A percentile compares a stretch with the other conserved stretches of the same genome.
Evolutionary conservation across 1,140 invertebrate species (phyloP).

Genomic region (Panulirus ornatus): DNA sequence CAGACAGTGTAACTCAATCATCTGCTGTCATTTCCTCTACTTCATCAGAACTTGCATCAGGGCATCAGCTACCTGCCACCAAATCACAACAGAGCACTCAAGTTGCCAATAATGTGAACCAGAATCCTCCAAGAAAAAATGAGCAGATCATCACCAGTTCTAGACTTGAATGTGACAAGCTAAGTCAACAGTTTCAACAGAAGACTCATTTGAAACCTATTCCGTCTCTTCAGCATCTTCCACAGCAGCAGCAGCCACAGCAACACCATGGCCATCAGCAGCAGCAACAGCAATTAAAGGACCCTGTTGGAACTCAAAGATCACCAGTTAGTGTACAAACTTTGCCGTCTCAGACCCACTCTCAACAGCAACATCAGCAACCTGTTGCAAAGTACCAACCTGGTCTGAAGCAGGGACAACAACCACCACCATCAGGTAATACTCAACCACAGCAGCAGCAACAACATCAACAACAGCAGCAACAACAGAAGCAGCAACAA

Average conservation of each 20-base stretch:
- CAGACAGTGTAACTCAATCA: neutral
- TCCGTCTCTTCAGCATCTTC: slow-evolving; percentile 29
- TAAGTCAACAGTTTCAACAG: slow-evolving; percentile 35
- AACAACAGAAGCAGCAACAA: slow-evolving; percentile 40
- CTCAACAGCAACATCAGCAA: slow-evolving; percentile 49
- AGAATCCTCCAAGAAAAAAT: slow-evolving; percentile 18
- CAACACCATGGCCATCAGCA: slow-evolving; percentile 24
- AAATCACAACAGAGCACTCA: neutral
- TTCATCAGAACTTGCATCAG: neutral
- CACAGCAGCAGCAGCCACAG: slow-evolving; percentile 31
- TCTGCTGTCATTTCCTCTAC: neutral
- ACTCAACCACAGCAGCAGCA: slow-evolving; percentile 44
- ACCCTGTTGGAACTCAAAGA: slow-evolving; percentile 7
- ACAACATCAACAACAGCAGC: slow-evolving; percentile 20
- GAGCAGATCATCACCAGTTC: slow-evolving; percentile 11
- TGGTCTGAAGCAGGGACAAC: neutral
- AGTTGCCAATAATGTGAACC: neutral
- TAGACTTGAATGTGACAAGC: neutral
- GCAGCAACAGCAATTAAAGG: slow-evolving; percentile 24
- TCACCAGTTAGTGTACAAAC: slow-evolving; percentile 40
- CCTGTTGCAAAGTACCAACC: neutral
- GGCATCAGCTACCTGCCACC: neutral
- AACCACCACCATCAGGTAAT: neutral
- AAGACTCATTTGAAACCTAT: slow-evolving; percentile 3
- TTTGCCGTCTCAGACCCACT: neutral